Conservation (phyloP, 2,113 vertebrate species). For the Ceratotherium simum region DNA sequence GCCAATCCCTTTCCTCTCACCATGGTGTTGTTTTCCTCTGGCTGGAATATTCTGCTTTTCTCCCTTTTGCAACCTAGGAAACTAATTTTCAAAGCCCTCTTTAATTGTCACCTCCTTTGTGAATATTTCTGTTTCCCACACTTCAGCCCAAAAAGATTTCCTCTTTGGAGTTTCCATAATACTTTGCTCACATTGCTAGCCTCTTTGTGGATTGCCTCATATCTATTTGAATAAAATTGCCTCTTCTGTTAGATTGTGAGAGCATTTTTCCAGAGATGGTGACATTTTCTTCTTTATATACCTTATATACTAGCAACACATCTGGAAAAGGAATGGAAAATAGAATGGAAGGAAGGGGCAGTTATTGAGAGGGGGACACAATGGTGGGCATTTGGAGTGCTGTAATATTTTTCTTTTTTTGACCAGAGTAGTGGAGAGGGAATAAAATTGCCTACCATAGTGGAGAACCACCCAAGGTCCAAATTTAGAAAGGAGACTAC, state of each 20-base stretch:
- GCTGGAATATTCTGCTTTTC: not conserved
- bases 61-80: not conserved
- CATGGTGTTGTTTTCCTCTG: not conserved
- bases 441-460: not conserved
- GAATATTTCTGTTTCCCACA: not conserved
- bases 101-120: not conserved
- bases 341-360: not conserved
- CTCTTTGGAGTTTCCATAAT: not conserved
- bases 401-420: not conserved
- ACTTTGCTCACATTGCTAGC: not conserved
- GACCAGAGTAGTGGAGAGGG: not conserved
- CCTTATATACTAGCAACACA: not conserved
- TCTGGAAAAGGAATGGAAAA: not conserved
- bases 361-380: not conserved
- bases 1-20: not conserved
- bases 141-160: not conserved
- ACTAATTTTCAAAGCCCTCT: not conserved
- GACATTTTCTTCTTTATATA: not conserved
- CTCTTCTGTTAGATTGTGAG: not conserved
- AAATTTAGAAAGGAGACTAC: constrained; percentile 27
- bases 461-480: not conserved
- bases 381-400: not conserved
- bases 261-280: not conserved
- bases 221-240: not conserved
- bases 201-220: not conserved